A percentile compares a stretch with the other conserved stretches of the same genome.
Evolutionary conservation across 2,888 invertebrate genomes (phyloP).

Genomic region (Spodoptera picta): DNA sequence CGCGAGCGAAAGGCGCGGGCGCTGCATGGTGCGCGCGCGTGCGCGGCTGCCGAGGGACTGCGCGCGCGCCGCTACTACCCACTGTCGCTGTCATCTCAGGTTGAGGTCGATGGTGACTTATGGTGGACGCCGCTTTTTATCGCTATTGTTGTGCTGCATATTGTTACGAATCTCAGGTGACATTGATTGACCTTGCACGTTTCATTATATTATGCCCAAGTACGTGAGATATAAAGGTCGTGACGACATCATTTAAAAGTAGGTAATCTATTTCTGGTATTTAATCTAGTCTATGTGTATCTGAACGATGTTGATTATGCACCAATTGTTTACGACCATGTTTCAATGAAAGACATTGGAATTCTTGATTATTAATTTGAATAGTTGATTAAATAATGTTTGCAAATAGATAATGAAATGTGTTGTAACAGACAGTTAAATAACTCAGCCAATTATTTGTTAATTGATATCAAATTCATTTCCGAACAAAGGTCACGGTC

Average conservation of each 20-base stretch:
- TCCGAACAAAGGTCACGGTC: constrained; percentile 19
- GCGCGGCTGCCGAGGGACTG: constrained; percentile 81
- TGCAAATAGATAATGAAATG: constrained; percentile 10
- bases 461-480: constrained; percentile 11
- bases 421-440: constrained; percentile 19
- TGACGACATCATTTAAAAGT: constrained; percentile 23
- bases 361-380: constrained; percentile 32
- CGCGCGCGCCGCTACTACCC: constrained; percentile 54
- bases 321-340: constrained; percentile 12
- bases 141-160: constrained; percentile 42
- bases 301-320: not conserved
- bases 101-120: constrained; percentile 60
- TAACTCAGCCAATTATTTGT: constrained; percentile 30
- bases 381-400: constrained; percentile 36
- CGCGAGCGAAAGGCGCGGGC: constrained; percentile 85
- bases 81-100: constrained; percentile 61
- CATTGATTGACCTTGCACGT: constrained; percentile 50
- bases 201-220: constrained; percentile 10
- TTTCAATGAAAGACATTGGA: constrained; percentile 17
- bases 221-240: constrained; percentile 29
- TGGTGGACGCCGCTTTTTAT: constrained; percentile 56
- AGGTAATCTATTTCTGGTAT: constrained; percentile 12
- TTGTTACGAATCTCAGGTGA: constrained; percentile 43
- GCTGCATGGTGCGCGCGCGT: constrained; percentile 86
- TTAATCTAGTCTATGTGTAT: constrained; percentile 12